phyloP scores from a whole-genome alignment of 2,113 vertebrate species.

The Clarias gariepinus region DNA sequence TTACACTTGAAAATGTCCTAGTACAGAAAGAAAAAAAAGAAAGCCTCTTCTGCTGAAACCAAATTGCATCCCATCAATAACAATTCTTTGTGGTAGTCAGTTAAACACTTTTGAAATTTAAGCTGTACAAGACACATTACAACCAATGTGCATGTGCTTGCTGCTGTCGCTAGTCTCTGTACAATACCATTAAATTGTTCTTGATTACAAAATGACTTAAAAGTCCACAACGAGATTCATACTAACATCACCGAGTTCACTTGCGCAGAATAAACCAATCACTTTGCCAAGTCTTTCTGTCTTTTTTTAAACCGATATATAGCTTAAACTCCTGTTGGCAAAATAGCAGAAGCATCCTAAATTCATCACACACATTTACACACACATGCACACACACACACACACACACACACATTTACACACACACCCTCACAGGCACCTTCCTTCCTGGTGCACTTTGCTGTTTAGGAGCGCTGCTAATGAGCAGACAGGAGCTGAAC shows the following conservation, averaged over 20 bases:
- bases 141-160: too few relatives aligned
- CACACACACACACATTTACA: slow-evolving; percentile 51
- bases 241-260: not conserved
- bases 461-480: slow-evolving; percentile 72
- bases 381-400: slow-evolving; percentile 53
- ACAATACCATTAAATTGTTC: not conserved
- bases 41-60: not conserved
- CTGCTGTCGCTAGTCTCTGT: not conserved
- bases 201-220: not conserved
- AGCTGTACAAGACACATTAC: not conserved
- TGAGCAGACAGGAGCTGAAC: slow-evolving; percentile 75
- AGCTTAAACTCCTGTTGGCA: slow-evolving; percentile 67
- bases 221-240: not conserved
- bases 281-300: slow-evolving; percentile 63
- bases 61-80: too few relatives aligned
- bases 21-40: too few relatives aligned
- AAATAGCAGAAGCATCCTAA: slow-evolving; percentile 27
- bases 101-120: not conserved
- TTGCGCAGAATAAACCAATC: not conserved
- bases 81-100: not conserved
- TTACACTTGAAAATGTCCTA: too few relatives aligned
- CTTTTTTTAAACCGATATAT: slow-evolving; percentile 67
- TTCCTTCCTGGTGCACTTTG: not conserved
- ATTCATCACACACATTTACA: slow-evolving; percentile 39
- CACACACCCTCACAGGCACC: slow-evolving; percentile 62